These are phyloP conservation scores for Aphaenogaster floridana DNA, from an alignment of 1,140 invertebrate species.

Conservation along the genomic window DNA sequence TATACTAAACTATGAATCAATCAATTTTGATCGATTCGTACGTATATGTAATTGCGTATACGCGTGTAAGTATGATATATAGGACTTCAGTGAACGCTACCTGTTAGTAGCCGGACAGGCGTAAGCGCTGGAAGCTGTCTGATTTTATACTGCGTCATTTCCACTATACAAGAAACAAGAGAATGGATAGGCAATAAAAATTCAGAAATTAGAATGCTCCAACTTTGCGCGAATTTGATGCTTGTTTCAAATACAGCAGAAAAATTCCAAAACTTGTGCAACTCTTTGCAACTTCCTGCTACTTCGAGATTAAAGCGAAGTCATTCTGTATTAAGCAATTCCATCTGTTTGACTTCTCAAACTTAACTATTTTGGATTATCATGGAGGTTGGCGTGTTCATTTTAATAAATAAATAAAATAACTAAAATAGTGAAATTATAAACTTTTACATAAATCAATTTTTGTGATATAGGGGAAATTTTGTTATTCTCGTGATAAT, in stretches of 20 bases:
- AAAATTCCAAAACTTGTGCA: constrained; percentile 1
- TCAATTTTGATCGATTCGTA: constrained; percentile 33
- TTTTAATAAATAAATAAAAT: background rate
- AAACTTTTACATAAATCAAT: background rate
- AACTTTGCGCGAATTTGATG: constrained; percentile 13
- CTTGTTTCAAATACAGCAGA: constrained; percentile 11
- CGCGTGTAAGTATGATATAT: background rate
- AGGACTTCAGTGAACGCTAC: background rate
- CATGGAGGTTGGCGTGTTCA: background rate
- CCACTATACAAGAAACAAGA: background rate
- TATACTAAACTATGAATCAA: constrained; percentile 18
- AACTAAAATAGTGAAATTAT: constrained; percentile 23
- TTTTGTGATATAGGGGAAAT: background rate
- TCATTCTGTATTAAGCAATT: constrained; percentile 10
- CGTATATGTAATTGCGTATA: background rate
- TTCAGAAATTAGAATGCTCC: background rate
- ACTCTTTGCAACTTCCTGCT: background rate
- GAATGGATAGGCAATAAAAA: background rate
- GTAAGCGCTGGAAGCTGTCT: background rate
- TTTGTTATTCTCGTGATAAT: background rate
- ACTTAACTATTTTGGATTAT: constrained; percentile 17
- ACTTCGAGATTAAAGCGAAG: constrained; percentile 5
- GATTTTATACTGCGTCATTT: background rate
- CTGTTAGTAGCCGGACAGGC: background rate
- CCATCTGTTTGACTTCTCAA: constrained; percentile 18